phyloP scores from a whole-genome alignment of 2,888 invertebrate genomes.

The Andrena fulva region DNA sequence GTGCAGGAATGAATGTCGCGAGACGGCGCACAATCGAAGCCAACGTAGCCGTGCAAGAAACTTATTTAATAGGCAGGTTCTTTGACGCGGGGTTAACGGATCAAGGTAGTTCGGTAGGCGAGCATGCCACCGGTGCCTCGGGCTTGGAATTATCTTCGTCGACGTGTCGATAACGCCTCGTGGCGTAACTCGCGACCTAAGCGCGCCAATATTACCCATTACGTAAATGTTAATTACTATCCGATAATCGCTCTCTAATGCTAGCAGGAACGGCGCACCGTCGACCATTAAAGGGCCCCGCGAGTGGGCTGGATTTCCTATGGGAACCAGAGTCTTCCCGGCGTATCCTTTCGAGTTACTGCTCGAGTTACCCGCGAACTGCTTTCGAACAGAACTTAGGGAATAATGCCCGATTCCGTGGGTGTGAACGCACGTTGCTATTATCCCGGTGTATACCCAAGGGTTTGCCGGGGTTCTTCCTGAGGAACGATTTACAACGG shows the following conservation, averaged over 20 bases:
- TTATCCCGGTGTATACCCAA: not conserved
- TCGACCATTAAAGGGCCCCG: not conserved
- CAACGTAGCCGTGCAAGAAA: constrained; percentile 63
- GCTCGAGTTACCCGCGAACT: not conserved
- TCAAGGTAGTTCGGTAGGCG: constrained; percentile 75
- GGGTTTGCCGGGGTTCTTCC: not conserved
- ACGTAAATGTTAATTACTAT: constrained; percentile 58
- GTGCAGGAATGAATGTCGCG: constrained; percentile 21
- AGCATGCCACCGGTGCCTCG: constrained; percentile 46
- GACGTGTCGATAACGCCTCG: constrained; percentile 55
- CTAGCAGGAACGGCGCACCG: not conserved
- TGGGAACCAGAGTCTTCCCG: too few relatives aligned
- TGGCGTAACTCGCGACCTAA: constrained; percentile 53
- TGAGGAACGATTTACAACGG: constrained; percentile 12
- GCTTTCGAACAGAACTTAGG: not conserved
- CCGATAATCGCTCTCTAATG: constrained; percentile 22
- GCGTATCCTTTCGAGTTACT: too few relatives aligned
- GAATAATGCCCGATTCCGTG: not conserved
- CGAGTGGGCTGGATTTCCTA: too few relatives aligned
- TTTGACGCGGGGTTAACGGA: constrained; percentile 76
- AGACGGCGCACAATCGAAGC: constrained; percentile 7
- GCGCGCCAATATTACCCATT: constrained; percentile 42
- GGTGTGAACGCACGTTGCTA: not conserved
- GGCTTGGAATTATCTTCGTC: constrained; percentile 54
- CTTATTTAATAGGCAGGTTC: constrained; percentile 71